phyloP scores from a whole-genome alignment of 2,113 vertebrate species.

The Stercorarius parasiticus region DNA sequence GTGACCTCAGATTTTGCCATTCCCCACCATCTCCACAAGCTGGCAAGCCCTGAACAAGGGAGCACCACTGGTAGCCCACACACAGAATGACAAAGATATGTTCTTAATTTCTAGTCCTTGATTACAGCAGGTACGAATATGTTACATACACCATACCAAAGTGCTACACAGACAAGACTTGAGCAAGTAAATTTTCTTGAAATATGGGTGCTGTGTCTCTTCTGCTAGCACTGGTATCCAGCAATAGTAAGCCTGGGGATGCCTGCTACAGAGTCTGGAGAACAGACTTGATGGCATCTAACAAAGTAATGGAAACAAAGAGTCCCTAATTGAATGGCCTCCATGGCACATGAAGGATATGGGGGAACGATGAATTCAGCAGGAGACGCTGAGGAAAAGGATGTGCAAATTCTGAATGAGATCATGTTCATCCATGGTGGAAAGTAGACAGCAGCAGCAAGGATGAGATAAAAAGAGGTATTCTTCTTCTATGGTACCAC shows the following conservation, averaged over 20 bases:
- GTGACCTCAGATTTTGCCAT: background rate
- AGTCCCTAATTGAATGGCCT: background rate
- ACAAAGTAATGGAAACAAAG: background rate
- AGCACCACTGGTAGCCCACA: fast-evolving
- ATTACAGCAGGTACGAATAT: background rate
- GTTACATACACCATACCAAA: background rate
- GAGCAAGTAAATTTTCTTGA: background rate
- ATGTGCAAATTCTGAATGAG: background rate
- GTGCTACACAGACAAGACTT: background rate
- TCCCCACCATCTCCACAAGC: background rate
- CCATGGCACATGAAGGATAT: background rate
- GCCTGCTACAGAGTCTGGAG: background rate
- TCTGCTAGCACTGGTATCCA: background rate
- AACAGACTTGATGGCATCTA: background rate
- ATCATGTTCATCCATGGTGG: background rate
- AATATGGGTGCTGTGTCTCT: background rate
- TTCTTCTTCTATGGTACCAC: background rate
- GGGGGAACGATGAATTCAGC: background rate
- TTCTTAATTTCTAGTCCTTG: background rate
- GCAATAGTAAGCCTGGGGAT: background rate
- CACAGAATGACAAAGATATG: background rate
- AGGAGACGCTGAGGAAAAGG: background rate
- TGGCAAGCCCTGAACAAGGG: background rate
- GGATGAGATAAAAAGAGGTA: background rate
- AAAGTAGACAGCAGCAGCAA: background rate